Evolutionary conservation across 2,888 invertebrate species (phyloP).

Genomic region (Clitarchus hookeri): DNA sequence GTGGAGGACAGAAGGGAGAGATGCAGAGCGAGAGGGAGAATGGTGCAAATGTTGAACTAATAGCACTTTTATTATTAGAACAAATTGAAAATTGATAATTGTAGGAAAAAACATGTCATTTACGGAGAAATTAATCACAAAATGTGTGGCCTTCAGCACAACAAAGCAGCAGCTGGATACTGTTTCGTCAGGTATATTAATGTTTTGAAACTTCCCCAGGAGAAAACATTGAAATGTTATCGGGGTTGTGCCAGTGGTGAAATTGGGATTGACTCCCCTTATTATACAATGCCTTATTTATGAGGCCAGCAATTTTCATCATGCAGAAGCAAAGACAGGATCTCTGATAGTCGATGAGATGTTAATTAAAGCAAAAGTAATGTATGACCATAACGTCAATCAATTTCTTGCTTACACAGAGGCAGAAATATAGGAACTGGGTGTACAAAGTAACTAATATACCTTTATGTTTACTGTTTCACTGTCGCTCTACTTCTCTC

Average conservation of each 20-base stretch:
- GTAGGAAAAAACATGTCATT: not conserved
- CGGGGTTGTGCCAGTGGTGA: not conserved
- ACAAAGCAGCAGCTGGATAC: not conserved
- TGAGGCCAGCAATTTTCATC: not conserved
- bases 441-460: not conserved
- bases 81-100: not conserved
- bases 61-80: not conserved
- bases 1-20: no score
- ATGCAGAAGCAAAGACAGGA: not conserved
- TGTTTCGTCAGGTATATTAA: not conserved
- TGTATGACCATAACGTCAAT: not conserved
- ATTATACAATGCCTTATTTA: not conserved
- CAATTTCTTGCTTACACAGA: not conserved
- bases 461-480: not conserved
- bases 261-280: not conserved
- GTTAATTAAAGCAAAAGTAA: not conserved
- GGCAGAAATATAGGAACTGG: not conserved
- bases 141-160: not conserved
- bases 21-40: no score
- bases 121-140: not conserved
- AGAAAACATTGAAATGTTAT: not conserved
- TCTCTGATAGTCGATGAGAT: not conserved
- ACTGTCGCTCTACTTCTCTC: not conserved
- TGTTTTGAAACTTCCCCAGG: not conserved
- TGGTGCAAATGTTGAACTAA: not conserved